Evolutionary conservation across 1,140 invertebrate genomes (phyloP).

Genomic region (Ceratina japonica): DNA sequence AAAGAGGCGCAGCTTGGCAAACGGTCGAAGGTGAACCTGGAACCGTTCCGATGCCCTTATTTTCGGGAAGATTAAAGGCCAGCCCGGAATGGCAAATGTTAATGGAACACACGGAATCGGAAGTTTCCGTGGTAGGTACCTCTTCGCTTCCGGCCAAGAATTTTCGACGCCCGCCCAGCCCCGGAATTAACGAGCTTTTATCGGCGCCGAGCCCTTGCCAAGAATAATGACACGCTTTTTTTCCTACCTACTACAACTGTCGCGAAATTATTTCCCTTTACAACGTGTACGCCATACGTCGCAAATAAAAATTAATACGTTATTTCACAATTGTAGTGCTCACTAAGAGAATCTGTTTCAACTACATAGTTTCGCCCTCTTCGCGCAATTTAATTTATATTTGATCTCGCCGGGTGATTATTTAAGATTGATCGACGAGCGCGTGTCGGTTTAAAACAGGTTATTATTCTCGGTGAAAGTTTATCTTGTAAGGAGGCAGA

Average conservation of each 20-base stretch:
- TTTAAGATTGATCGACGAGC: too few species aligned
- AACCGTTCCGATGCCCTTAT: slow-evolving; percentile 33
- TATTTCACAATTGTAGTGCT: too few species aligned
- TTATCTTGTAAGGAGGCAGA: too few species aligned
- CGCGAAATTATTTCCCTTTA: too few species aligned
- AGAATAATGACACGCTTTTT: slow-evolving; percentile 4
- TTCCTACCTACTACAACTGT: neutral
- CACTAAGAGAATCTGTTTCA: too few species aligned
- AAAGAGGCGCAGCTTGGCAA: slow-evolving; percentile 31
- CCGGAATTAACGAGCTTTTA: slow-evolving; percentile 30
- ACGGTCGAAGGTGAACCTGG: slow-evolving; percentile 28
- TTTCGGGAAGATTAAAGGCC: slow-evolving; percentile 32
- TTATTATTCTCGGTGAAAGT: too few species aligned
- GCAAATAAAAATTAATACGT: too few species aligned
- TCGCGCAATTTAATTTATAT: too few species aligned
- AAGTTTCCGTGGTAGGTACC: neutral
- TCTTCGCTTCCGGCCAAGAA: neutral
- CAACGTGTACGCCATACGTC: too few species aligned
- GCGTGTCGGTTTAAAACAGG: too few species aligned
- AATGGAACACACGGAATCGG: slow-evolving; percentile 14
- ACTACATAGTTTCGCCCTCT: too few species aligned
- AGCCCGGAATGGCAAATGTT: slow-evolving; percentile 22
- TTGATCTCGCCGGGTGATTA: too few species aligned
- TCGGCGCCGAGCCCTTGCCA: slow-evolving; percentile 1
- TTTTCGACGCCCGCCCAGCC: neutral